Percentiles rank a stretch among this genome's conserved stretches.
phyloP scores from a whole-genome alignment of 2,113 vertebrate genomes.

The Numida meleagris region DNA sequence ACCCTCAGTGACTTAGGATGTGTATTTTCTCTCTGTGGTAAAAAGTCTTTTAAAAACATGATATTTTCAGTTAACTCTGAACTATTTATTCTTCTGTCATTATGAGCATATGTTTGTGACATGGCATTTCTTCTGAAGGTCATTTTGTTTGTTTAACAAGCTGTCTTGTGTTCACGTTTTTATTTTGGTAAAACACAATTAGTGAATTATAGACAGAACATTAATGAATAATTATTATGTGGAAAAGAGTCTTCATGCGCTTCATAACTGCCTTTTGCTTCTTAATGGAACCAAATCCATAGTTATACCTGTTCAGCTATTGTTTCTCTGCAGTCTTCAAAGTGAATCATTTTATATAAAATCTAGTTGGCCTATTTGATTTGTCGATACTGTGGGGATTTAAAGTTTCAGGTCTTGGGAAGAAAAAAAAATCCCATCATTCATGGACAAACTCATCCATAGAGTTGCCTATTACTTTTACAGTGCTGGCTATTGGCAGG shows the following conservation, averaged over 20 bases:
- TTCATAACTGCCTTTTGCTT: not conserved
- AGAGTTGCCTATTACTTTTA: not conserved
- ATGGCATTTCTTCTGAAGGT: not conserved
- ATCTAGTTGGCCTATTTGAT: not conserved
- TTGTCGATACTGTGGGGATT: not conserved
- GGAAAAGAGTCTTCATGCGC: not conserved
- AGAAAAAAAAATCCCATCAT: not conserved
- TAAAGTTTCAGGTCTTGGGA: not conserved
- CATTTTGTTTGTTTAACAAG: slow-evolving; percentile 11
- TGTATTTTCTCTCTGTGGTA: not conserved
- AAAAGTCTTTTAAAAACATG: not conserved
- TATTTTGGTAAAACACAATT: not conserved
- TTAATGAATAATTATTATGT: slow-evolving; percentile 13
- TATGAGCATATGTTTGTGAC: not conserved
- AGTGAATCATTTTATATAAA: not conserved
- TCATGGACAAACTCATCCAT: not conserved
- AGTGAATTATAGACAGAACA: not conserved
- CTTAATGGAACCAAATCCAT: not conserved
- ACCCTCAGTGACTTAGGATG: not conserved
- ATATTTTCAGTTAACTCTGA: not conserved
- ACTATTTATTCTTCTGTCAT: not conserved
- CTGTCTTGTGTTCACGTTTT: not conserved
- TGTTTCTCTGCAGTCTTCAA: slow-evolving; percentile 8
- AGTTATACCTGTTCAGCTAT: not conserved
- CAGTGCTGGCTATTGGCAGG: not conserved